Evolutionary conservation across 1,140 invertebrate species (phyloP).

Genomic region (Cotesia glomerata): DNA sequence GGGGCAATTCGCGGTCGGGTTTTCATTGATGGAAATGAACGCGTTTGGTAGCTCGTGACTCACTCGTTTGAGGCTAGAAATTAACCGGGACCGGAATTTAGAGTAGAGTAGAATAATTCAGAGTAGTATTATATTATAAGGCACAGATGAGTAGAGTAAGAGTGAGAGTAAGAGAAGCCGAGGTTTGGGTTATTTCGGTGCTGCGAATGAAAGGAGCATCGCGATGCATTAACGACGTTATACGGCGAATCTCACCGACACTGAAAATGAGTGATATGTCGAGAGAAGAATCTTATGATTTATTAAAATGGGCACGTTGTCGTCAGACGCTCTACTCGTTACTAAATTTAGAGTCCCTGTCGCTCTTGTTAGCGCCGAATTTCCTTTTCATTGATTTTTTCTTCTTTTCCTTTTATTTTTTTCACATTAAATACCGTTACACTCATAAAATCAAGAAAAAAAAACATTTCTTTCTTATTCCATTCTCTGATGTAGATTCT

Average conservation of each 20-base stretch:
- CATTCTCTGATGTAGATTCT: neutral
- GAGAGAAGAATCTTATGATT: slow-evolving; percentile 44
- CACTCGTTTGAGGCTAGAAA: neutral
- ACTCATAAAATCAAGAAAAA: neutral
- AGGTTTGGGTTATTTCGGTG: slow-evolving; percentile 20
- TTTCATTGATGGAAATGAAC: slow-evolving; percentile 14
- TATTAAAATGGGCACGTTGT: slow-evolving; percentile 39
- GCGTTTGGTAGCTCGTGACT: neutral
- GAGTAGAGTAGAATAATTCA: neutral
- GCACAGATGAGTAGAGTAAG: too few species aligned
- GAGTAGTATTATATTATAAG: neutral
- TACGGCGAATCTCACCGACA: slow-evolving; percentile 20
- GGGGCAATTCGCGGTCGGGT: neutral
- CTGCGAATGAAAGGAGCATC: slow-evolving; percentile 25
- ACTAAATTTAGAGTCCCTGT: slow-evolving; percentile 13
- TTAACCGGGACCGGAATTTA: neutral
- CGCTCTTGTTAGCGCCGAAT: slow-evolving; percentile 1
- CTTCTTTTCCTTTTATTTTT: neutral
- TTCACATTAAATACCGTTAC: neutral
- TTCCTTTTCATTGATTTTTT: neutral
- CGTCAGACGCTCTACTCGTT: slow-evolving; percentile 7
- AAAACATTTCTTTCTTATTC: neutral
- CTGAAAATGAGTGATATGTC: slow-evolving; percentile 50
- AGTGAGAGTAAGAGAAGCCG: too few species aligned
- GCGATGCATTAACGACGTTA: slow-evolving; percentile 26